Percentiles rank a stretch among this genome's conserved stretches.
phyloP scores from a whole-genome alignment of 2,113 vertebrate species.

The Vulpes ferrilata region DNA sequence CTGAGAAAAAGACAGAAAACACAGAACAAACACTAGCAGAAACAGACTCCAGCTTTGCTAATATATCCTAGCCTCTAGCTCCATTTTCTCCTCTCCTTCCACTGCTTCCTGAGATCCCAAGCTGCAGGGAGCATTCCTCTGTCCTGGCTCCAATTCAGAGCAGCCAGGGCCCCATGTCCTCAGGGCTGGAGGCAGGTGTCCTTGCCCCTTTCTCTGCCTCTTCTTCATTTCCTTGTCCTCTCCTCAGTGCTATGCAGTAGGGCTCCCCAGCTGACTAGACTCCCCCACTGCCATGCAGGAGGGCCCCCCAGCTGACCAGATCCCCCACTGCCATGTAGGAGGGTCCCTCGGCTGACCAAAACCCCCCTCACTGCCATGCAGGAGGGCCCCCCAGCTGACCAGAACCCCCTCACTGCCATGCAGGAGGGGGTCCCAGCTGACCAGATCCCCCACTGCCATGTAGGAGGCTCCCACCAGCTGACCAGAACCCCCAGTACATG shows the following conservation, averaged over 20 bases:
- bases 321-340: too few relatives aligned
- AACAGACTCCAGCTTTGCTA: background rate
- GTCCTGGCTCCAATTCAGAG: background rate
- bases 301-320: slow-evolving; percentile 95
- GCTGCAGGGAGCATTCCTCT: background rate
- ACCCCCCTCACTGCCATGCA: too few relatives aligned
- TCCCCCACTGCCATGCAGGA: slow-evolving; percentile 82
- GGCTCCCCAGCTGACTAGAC: slow-evolving; percentile 91
- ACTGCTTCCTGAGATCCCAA: background rate
- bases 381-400: too few relatives aligned
- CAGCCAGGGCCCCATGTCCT: background rate
- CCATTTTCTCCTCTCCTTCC: background rate
- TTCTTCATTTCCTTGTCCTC: background rate
- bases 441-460: slow-evolving; percentile 85
- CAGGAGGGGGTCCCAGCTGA: too few relatives aligned
- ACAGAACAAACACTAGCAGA: background rate
- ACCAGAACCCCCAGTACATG: slow-evolving; percentile 89
- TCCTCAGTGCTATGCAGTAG: slow-evolving; percentile 83
- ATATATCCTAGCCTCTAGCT: background rate
- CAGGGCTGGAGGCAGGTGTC: background rate
- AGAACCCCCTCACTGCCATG: too few relatives aligned
- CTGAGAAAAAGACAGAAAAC: background rate
- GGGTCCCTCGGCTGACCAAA: too few relatives aligned
- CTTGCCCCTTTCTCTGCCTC: background rate
- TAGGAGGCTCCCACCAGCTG: slow-evolving; percentile 92